These are phyloP conservation scores for Ephialtes manifestator DNA, from an alignment of 2,888 invertebrate species.

Conservation along the genomic window DNA sequence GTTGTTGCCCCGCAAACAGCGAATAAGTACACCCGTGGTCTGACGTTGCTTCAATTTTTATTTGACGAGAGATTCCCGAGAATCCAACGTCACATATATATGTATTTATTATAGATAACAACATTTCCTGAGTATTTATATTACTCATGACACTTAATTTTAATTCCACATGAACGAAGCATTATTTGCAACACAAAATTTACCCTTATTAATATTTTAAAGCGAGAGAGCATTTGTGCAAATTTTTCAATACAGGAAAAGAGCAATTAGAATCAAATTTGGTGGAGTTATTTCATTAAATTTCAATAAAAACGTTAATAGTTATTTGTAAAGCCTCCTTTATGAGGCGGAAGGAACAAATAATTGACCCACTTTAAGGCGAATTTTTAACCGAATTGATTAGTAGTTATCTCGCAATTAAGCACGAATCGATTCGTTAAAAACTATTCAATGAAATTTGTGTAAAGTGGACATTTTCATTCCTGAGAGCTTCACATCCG, in stretches of 20 bases:
- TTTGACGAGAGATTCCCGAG: background rate
- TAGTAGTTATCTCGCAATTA: background rate
- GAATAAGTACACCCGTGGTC: background rate
- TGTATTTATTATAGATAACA: background rate
- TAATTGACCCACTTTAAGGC: background rate
- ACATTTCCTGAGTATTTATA: background rate
- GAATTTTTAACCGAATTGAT: slow-evolving; percentile 1
- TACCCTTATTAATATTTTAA: background rate
- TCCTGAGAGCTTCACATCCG: background rate
- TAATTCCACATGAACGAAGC: background rate
- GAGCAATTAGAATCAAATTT: background rate
- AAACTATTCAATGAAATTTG: background rate
- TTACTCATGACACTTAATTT: background rate
- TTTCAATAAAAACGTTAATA: background rate
- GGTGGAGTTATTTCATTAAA: background rate
- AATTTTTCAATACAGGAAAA: background rate
- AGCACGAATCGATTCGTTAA: slow-evolving; percentile 1
- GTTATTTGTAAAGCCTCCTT: background rate
- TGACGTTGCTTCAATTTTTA: background rate
- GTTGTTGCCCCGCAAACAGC: slow-evolving; percentile 15
- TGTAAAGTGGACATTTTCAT: slow-evolving; percentile 9
- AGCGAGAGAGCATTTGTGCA: background rate
- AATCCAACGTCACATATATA: background rate
- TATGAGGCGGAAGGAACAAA: background rate
- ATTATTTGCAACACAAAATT: background rate